A percentile compares a stretch with the other conserved stretches of the same genome.
Conservation (phyloP, 2,888 invertebrate species). For the Pyrochroa serraticornis region DNA sequence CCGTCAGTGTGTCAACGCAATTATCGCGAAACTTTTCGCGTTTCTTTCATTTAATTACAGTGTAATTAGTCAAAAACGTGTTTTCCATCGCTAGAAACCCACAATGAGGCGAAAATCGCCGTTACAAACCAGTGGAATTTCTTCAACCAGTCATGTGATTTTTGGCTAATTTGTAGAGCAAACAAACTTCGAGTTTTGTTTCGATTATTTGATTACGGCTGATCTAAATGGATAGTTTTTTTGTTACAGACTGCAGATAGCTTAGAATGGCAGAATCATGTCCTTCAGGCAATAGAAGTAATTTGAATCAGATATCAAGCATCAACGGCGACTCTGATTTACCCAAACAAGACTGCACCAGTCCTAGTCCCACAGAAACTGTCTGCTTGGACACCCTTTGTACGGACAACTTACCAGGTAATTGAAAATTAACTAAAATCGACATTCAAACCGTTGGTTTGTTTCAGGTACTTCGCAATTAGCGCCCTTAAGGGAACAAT, state of each 20-base stretch:
- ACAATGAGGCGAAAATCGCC: no score
- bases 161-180: slow-evolving; percentile 23
- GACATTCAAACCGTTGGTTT: background rate
- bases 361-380: slow-evolving; percentile 57
- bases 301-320: slow-evolving; percentile 43
- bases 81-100: no score
- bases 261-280: slow-evolving; percentile 59
- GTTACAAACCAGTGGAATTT: no score
- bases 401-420: slow-evolving; percentile 50
- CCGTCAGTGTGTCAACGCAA: no score
- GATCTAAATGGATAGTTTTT: background rate
- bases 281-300: slow-evolving; percentile 48
- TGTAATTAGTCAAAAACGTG: no score
- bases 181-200: no score
- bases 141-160: slow-evolving; percentile 20
- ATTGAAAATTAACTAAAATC: slow-evolving; percentile 8
- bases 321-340: slow-evolving; percentile 49
- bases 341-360: slow-evolving; percentile 55
- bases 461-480: slow-evolving; percentile 50
- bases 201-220: no score
- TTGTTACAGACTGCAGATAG: slow-evolving; percentile 32
- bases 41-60: no score
- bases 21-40: no score
- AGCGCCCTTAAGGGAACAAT: slow-evolving; percentile 33
- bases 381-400: slow-evolving; percentile 52